phyloP scores from a whole-genome alignment of 2,888 invertebrate species.

The Matsumyia berberina region DNA sequence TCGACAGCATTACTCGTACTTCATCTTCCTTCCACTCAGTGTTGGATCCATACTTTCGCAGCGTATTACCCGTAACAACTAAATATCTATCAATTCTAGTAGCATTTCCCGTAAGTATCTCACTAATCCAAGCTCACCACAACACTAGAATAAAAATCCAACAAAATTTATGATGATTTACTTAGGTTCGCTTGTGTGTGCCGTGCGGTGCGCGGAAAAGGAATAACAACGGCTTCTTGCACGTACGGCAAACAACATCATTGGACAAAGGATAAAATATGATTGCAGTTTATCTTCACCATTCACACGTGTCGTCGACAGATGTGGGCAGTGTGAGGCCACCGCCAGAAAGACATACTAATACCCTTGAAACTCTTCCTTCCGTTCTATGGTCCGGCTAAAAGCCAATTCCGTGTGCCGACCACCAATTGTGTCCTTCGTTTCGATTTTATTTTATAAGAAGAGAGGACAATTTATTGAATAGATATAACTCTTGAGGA shows the following conservation, averaged over 20 bases:
- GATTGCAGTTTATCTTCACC: constrained; percentile 66
- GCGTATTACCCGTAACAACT: constrained; percentile 9
- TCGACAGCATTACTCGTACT: neutral
- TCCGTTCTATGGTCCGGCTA: constrained; percentile 19
- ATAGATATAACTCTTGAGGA: constrained; percentile 21
- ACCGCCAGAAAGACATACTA: neutral
- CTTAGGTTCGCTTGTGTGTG: constrained; percentile 22
- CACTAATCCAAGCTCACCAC: constrained; percentile 3
- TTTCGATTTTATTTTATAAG: constrained; percentile 22
- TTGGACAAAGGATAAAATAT: constrained; percentile 69
- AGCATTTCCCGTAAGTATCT: neutral
- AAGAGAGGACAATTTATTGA: constrained; percentile 45
- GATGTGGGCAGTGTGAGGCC: constrained; percentile 19
- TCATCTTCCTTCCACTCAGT: neutral
- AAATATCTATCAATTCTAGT: constrained; percentile 18
- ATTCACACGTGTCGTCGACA: constrained; percentile 57
- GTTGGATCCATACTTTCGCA: neutral
- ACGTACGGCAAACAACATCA: constrained; percentile 48
- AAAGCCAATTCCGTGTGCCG: constrained; percentile 43
- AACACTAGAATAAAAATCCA: constrained; percentile 8
- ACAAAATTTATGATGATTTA: constrained; percentile 65
- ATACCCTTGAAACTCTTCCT: constrained; percentile 30
- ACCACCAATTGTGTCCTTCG: constrained; percentile 42
- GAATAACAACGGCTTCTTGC: neutral
- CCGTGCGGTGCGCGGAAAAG: neutral